phyloP scores from a whole-genome alignment of 2,113 vertebrate genomes.

The Cricetomys ansorgei region DNA sequence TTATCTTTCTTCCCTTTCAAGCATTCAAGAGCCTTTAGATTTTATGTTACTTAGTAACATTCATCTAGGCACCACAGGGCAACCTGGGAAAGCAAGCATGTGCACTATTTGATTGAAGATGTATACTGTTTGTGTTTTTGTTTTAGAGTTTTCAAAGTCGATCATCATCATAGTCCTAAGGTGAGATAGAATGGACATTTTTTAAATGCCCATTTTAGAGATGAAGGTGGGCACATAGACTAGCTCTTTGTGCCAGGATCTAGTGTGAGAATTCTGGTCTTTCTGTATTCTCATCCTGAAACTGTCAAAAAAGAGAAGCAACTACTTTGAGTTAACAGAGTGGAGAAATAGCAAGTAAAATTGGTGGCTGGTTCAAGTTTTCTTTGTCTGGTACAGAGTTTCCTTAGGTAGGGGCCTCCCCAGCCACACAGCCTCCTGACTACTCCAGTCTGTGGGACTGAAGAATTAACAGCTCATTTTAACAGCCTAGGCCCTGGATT shows the following conservation, averaged over 20 bases:
- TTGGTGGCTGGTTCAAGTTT: not conserved
- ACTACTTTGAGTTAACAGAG: not conserved
- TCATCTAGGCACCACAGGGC: not conserved
- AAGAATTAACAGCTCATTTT: not conserved
- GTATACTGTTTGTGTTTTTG: not conserved
- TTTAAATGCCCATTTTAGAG: not conserved
- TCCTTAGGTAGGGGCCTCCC: not conserved
- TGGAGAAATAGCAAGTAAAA: not conserved
- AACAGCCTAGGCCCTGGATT: not conserved
- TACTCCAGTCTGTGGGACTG: not conserved
- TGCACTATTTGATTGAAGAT: not conserved
- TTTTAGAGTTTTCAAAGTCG: not conserved
- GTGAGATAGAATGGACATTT: not conserved
- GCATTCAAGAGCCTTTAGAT: not conserved
- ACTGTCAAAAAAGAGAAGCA: not conserved
- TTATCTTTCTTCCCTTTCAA: not conserved
- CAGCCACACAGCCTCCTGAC: not conserved
- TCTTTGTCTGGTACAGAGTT: not conserved
- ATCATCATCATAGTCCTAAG: not conserved
- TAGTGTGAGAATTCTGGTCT: not conserved
- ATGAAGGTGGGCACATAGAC: not conserved
- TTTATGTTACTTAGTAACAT: not conserved
- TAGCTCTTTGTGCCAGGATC: not conserved
- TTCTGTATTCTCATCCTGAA: not conserved
- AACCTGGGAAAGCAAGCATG: not conserved